Evolutionary conservation across 1,140 invertebrate genomes (phyloP), one percentile per base, ranked within the genome.

Genomic region (Pectinophora gossypiella): DNA sequence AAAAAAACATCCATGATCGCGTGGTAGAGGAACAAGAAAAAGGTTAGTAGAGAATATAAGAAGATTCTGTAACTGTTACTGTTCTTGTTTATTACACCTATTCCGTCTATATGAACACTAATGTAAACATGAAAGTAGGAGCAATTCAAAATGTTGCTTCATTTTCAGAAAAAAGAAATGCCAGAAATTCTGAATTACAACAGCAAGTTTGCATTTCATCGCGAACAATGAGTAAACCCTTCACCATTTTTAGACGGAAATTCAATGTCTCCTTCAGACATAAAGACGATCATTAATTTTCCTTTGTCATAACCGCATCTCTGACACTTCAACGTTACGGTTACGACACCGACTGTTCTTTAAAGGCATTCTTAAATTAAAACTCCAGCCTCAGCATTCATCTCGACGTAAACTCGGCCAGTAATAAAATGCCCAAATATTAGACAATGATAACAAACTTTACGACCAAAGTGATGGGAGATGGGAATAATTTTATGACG

Each of bases 351-450:
- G 27, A 23, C 22, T 18, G 36, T 50, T 50, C 48, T 45, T 35
- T 40, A 45, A 35, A 49, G 16, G 38, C 42, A 48, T 35, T 9
- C 27, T 27, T 15, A 52, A 52, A 52, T 45, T 52, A 20, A 44
- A 52, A 52, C 22, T 45, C 50, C 38, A 44, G 38, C 22, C 22
- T 40, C 35, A 40, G 20, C 32, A 38, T 35, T 40, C n/a, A n/a
- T n/a, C 40, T 45, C n/a, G 16, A 44, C n/a, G 18, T 38, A 47
- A 68, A 66, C 62, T 59, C 56, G 54, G 51, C 47, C 60, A 58
- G 64, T 68, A 72, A 72, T 72, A 76, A 75, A 70, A 66, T 61
- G 23, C 46, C 50, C 66, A 81, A 82, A 82, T 82, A 76, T 82
- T 76, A 76, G 65, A 66, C 64, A 61, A 57, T 58, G 70, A 82